phyloP scores from a whole-genome alignment of 2,113 vertebrate species.

The Tragelaphus strepsiceros region DNA sequence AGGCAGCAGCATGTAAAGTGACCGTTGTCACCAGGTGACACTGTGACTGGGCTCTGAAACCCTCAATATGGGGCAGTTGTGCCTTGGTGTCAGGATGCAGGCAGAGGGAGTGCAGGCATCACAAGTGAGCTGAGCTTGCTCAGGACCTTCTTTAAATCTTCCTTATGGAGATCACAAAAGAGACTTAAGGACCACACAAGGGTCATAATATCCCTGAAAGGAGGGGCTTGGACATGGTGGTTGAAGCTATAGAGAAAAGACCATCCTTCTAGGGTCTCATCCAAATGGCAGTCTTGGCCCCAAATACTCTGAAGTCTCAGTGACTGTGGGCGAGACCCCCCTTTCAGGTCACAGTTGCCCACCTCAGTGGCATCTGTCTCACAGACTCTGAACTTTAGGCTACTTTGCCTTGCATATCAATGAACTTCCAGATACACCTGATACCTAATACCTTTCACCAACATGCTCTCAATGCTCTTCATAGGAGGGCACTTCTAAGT shows the following conservation, averaged over 20 bases:
- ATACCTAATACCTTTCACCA: background rate
- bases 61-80: background rate
- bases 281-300: background rate
- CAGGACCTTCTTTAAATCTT: background rate
- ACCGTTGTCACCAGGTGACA: rapidly evolving
- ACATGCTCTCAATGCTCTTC: background rate
- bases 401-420: background rate
- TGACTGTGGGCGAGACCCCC: background rate
- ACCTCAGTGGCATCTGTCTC: background rate
- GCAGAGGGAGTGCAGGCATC: background rate
- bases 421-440: background rate
- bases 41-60: background rate
- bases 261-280: background rate
- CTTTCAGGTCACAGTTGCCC: background rate
- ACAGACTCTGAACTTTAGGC: background rate
- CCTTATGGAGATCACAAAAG: background rate
- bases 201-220: background rate
- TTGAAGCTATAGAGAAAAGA: background rate
- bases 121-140: background rate
- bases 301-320: background rate
- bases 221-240: background rate
- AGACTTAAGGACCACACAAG: background rate
- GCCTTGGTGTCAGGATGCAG: background rate
- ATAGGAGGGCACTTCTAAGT: background rate
- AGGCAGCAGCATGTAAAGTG: background rate